These are phyloP conservation scores for Valencia hispanica DNA, from an alignment of 2,797 vertebrate species.

Conservation along the genomic window DNA sequence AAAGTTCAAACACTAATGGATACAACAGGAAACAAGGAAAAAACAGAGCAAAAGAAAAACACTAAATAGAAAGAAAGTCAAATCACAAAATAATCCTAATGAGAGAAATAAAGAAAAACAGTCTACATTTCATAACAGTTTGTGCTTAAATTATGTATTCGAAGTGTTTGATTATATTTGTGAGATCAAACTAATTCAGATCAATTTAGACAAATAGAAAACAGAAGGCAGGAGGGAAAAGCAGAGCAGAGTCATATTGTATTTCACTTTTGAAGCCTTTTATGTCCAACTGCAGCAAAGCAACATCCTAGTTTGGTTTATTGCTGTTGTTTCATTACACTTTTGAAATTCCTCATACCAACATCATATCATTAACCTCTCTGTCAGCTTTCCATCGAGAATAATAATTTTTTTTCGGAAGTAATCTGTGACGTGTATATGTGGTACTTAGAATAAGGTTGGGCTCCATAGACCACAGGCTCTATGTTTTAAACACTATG, in stretches of 20 bases:
- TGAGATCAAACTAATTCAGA: not conserved
- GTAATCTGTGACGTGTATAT: not conserved
- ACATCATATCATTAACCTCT: not conserved
- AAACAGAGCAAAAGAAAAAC: too few relatives aligned
- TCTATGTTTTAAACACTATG: not conserved
- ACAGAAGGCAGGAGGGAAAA: not conserved
- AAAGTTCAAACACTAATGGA: too few relatives aligned
- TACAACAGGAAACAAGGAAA: too few relatives aligned
- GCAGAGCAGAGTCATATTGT: not conserved
- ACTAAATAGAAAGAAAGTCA: too few relatives aligned
- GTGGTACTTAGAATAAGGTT: not conserved
- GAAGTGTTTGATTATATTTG: not conserved
- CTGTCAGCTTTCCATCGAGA: not conserved
- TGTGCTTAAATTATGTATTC: not conserved
- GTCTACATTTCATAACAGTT: too few relatives aligned
- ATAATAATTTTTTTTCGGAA: not conserved
- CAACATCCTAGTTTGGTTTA: not conserved
- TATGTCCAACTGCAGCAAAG: not conserved
- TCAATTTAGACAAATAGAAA: not conserved
- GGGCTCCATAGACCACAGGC: not conserved
- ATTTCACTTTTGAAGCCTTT: not conserved
- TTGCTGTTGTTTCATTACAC: not conserved
- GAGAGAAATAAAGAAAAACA: too few relatives aligned
- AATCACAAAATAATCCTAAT: too few relatives aligned
- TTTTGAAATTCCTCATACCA: not conserved